Evolutionary conservation across 2,113 vertebrate genomes (phyloP).

Genomic region (Phocoena sinus): DNA sequence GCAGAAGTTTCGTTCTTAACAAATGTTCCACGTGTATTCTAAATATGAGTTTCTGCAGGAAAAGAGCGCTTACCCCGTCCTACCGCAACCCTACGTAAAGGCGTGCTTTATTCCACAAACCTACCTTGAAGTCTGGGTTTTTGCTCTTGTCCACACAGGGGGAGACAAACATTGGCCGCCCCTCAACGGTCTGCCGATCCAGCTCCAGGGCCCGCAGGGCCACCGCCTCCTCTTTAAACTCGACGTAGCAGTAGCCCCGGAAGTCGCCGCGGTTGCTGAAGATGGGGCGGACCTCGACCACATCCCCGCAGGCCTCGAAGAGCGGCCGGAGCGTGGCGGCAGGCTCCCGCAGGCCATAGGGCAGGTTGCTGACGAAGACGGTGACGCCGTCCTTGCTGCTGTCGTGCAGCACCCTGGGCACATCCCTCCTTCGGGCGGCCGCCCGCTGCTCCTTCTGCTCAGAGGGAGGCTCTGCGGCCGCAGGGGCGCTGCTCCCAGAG

Average conservation of each 20-base stretch:
- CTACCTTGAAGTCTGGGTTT: conserved; percentile 96
- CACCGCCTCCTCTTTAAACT: conserved; percentile 86
- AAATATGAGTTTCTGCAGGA: fast-evolving
- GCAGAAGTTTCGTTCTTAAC: not conserved
- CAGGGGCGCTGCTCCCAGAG: conserved; percentile 75
- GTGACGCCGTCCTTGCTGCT: conserved; percentile 87
- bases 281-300: conserved; percentile 87
- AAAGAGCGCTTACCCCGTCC: too few species aligned
- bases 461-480: conserved; percentile 42
- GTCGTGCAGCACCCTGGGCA: conserved; percentile 82
- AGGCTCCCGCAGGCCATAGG: conserved; percentile 89
- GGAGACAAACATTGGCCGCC: conserved; percentile 96
- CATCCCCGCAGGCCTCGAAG: conserved; percentile 89
- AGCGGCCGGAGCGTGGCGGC: conserved; percentile 84
- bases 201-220: conserved; percentile 87
- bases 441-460: conserved; percentile 81
- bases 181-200: conserved; percentile 88
- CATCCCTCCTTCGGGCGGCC: conserved; percentile 65
- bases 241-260: conserved; percentile 93
- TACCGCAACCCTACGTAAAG: not conserved
- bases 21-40: fast-evolving
- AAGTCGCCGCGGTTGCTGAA: conserved; percentile 88
- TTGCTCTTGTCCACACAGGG: conserved; percentile 97
- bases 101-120: too few species aligned
- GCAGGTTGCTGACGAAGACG: conserved; percentile 96